Evolutionary conservation across 1,140 invertebrate genomes (phyloP).

Genomic region (Tachypleus tridentatus): DNA sequence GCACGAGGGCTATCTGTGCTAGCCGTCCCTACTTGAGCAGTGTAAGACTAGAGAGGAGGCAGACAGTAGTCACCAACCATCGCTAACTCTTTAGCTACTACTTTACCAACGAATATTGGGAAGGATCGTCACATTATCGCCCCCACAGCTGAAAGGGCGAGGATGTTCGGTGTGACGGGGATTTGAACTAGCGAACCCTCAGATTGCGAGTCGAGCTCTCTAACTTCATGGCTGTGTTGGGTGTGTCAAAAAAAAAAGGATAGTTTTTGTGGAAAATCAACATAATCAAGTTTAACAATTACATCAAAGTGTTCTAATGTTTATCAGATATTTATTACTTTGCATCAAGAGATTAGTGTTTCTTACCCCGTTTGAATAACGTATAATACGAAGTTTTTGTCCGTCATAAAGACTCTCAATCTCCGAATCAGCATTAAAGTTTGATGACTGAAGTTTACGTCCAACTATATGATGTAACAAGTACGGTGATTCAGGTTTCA

Average conservation of each 20-base stretch:
- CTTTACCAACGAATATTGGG: too few species aligned
- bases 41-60: too few species aligned
- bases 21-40: too few species aligned
- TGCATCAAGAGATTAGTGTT: not conserved
- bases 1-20: too few species aligned
- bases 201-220: too few species aligned
- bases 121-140: too few species aligned
- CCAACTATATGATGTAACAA: constrained; percentile 36
- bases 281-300: not conserved
- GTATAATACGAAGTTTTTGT: constrained; percentile 39
- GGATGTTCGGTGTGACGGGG: too few species aligned
- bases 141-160: too few species aligned
- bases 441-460: constrained; percentile 31
- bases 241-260: not conserved
- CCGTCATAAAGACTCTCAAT: constrained; percentile 29
- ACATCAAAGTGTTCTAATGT: not conserved
- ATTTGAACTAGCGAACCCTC: too few species aligned
- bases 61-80: too few species aligned
- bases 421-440: constrained; percentile 34
- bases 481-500: constrained; percentile 30
- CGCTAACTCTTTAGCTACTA: too few species aligned
- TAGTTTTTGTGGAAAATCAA: not conserved
- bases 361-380: constrained; percentile 39
- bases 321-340: not conserved
- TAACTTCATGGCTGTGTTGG: too few species aligned